Conservation (phyloP, 2,113 vertebrate genomes). For the Regulus satrapa region DNA sequence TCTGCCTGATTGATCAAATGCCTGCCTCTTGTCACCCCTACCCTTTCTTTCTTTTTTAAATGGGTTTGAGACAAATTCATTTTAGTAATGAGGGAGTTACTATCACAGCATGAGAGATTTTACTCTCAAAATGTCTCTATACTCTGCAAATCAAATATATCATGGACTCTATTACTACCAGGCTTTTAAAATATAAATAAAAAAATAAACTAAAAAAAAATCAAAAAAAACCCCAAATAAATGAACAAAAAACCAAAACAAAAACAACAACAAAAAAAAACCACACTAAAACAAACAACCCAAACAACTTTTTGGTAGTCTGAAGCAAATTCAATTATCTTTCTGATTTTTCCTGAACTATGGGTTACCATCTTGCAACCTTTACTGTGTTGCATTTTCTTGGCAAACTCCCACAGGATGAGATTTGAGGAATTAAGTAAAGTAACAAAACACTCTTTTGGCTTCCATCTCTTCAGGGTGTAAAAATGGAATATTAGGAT, state of each 20-base stretch:
- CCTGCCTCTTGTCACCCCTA: fast-evolving
- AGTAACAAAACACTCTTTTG: fast-evolving
- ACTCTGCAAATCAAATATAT: not conserved
- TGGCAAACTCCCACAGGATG: not conserved
- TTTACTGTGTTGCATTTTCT: not conserved
- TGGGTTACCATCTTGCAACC: not conserved
- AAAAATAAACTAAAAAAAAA: too few species aligned
- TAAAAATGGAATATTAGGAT: not conserved
- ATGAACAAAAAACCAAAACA: too few species aligned
- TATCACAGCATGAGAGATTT: not conserved
- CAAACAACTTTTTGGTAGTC: not conserved
- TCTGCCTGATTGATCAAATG: not conserved
- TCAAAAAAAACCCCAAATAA: too few species aligned
- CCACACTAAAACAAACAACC: not conserved
- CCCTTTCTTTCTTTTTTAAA: not conserved
- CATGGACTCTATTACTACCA: not conserved
- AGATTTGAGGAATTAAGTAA: not conserved
- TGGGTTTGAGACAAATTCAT: not conserved
- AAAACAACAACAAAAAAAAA: not conserved
- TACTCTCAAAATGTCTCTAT: too few species aligned
- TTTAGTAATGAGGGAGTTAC: not conserved
- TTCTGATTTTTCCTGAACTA: not conserved
- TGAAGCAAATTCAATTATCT: not conserved
- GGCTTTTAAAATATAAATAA: not conserved
- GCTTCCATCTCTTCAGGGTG: not conserved